Evolutionary conservation across 2,888 invertebrate species (phyloP).

Genomic region (Lasioglossum figueresi): DNA sequence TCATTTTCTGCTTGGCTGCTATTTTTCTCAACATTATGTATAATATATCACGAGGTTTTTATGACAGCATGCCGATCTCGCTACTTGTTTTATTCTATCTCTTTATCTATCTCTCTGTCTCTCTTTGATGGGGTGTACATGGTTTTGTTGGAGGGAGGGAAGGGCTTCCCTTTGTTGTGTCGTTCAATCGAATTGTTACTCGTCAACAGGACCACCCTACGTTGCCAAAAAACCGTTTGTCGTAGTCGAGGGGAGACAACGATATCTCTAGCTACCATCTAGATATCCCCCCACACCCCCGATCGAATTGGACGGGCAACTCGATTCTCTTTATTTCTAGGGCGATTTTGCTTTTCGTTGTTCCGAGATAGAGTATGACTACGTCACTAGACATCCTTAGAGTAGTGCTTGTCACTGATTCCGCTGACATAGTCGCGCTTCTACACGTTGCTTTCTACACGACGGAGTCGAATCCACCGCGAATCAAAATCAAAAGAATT

Average conservation of each 20-base stretch:
- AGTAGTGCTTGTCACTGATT: conserved; percentile 66
- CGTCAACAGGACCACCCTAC: conserved; percentile 14
- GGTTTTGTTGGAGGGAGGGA: background rate
- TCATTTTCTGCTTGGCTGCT: conserved; percentile 52
- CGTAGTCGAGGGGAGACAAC: conserved; percentile 1
- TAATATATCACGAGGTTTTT: conserved; percentile 28
- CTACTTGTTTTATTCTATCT: background rate
- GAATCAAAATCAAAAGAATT: background rate
- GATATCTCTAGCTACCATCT: background rate
- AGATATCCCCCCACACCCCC: background rate
- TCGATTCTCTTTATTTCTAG: background rate
- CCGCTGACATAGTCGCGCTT: conserved; percentile 62
- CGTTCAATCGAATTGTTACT: conserved; percentile 22
- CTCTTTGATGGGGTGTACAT: conserved; percentile 21
- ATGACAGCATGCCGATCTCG: conserved; percentile 40
- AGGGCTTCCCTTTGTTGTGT: conserved; percentile 22
- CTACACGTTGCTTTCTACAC: conserved; percentile 61
- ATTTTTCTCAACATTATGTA: conserved; percentile 21
- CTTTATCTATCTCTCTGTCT: conserved; percentile 4
- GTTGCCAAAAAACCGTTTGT: background rate
- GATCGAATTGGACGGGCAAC: background rate
- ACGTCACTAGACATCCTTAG: conserved; percentile 51
- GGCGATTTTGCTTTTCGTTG: background rate
- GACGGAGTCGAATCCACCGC: conserved; percentile 19
- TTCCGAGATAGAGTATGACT: background rate